Evolutionary conservation across 2,113 vertebrate species (phyloP), one percentile per base, ranked within the genome.

Genomic region (Odocoileus virginianus): DNA sequence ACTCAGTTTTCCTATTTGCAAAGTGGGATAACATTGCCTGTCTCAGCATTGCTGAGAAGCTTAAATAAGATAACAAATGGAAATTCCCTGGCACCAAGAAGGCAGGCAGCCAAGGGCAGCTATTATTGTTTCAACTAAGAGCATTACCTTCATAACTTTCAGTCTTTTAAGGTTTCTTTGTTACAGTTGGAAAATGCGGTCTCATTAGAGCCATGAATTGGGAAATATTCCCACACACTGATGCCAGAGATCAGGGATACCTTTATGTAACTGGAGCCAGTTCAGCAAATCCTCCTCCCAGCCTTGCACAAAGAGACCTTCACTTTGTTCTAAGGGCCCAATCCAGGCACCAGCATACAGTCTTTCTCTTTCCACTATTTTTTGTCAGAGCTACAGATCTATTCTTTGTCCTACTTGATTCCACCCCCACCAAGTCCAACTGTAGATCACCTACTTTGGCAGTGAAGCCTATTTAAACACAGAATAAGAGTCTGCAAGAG

Each of bases 181-280:
- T 97, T 71, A 79, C 96, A 97, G 96, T 7, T 96, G n/a, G 58
- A 97, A 95, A 97, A 97, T 76, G 45, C 88, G 64, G 17, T 91
- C 81, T 82, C 76, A 90, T 88, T 92, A 94, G 27, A 96, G 57
- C 45, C 64, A 86, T 85, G 40, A 87, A 50, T 61, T 94, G 40
- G 28, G 87, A 67, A n/a, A 54, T 10, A 74, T 61, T 93, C 55
- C 54, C 52, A 95, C 23, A 92, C 6, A 74, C 2, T 71, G 33
- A 81, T 19, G 23, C 36, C 84, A 95, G 45, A 96, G 52, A 76
- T 95, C 87, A 88, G 30, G n/a, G 40, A 74, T 85, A 52, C 5
- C 79, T n/a, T 82, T 71, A 91, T 81, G 87, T 52, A 89, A 33
- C 1, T 81, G 40, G 45, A 96, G 61, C 25, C 87, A 91, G 17